phyloP scores from a whole-genome alignment of 2,888 invertebrate genomes.

The Melanotus villosus region DNA sequence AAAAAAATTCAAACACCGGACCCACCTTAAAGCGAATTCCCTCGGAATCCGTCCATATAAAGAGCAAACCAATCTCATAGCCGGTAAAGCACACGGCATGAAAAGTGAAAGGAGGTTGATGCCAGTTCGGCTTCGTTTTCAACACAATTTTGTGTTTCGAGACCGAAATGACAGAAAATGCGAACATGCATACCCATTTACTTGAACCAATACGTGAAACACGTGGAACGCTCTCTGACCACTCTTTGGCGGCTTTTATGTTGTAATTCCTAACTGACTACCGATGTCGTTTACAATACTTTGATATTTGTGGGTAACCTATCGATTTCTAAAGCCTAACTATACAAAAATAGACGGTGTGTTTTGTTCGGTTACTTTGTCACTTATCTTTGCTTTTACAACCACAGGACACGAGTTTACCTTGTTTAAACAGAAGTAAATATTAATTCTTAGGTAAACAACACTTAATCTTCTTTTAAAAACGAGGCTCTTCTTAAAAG shows the following conservation, averaged over 20 bases:
- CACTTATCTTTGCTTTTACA: no score
- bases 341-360: not conserved
- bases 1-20: no score
- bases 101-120: constrained; percentile 57
- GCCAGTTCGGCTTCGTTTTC: constrained; percentile 34
- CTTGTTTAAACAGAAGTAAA: no score
- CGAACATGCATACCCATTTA: constrained; percentile 19
- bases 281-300: not conserved
- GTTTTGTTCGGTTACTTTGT: not conserved
- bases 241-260: constrained; percentile 1
- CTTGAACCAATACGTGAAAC: constrained; percentile 1
- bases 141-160: constrained; percentile 35
- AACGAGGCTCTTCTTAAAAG: no score
- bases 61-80: constrained; percentile 51
- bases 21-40: constrained; percentile 52
- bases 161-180: constrained; percentile 35
- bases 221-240: no score
- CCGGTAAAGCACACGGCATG: constrained; percentile 51
- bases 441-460: no score
- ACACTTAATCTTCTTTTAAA: no score
- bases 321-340: constrained; percentile 1
- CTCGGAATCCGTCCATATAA: constrained; percentile 50
- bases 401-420: not conserved
- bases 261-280: not conserved
- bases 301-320: not conserved